These are phyloP conservation scores for Drosophila funebris DNA, from an alignment of 1,140 invertebrate species.

Conservation along the genomic window DNA sequence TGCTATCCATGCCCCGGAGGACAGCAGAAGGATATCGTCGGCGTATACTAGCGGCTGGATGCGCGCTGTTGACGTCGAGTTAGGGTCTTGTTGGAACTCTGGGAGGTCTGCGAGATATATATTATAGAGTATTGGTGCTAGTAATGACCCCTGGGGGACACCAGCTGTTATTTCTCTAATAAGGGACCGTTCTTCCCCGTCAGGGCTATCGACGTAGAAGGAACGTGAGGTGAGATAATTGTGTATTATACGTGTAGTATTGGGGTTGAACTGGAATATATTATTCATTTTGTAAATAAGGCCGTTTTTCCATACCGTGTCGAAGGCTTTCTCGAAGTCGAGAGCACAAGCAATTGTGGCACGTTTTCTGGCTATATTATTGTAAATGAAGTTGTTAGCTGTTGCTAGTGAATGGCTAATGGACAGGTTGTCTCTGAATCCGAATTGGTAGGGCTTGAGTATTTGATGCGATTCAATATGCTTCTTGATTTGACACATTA, in stretches of 20 bases:
- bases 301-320: conserved; percentile 20
- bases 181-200: neutral
- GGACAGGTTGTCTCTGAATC: neutral
- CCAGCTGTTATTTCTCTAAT: conserved; percentile 13
- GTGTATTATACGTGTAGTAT: neutral
- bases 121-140: conserved; percentile 20
- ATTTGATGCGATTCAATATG: neutral
- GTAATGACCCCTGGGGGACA: conserved; percentile 13
- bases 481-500: conserved; percentile 4
- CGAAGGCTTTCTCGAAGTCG: conserved; percentile 24
- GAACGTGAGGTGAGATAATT: conserved; percentile 13
- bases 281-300: conserved; percentile 21
- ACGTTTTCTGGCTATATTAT: neutral
- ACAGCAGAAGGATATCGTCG: conserved; percentile 7
- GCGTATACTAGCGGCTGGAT: conserved; percentile 18
- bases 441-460: conserved; percentile 1
- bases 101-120: neutral
- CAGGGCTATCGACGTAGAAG: neutral
- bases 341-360: conserved; percentile 15
- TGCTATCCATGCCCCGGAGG: neutral
- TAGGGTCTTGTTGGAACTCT: too few species aligned
- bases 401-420: conserved; percentile 7
- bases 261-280: neutral
- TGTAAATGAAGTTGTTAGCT: neutral
- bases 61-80: neutral